These are phyloP conservation scores for Notiomystis cincta DNA, from an alignment of 2,113 vertebrate genomes.

Conservation along the genomic window DNA sequence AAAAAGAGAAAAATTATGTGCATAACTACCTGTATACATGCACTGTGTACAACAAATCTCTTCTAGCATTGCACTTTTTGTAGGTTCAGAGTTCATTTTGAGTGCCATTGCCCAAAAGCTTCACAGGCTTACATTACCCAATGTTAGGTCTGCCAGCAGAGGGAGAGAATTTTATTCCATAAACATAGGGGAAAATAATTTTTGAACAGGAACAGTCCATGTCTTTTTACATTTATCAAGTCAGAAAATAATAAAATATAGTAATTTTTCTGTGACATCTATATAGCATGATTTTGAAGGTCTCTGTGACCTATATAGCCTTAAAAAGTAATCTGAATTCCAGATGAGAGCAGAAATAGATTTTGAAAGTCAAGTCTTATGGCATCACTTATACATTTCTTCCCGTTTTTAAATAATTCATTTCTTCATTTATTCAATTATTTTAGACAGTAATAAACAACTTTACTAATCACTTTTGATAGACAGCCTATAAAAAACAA, in stretches of 20 bases:
- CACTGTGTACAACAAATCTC: neutral
- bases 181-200: neutral
- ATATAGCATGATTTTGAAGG: neutral
- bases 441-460: neutral
- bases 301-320: neutral
- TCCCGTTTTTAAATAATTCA: neutral
- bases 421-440: neutral
- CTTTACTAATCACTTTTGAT: neutral
- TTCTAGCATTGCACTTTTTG: neutral
- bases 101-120: neutral
- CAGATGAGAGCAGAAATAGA: neutral
- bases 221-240: neutral
- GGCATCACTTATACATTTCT: neutral
- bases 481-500: neutral
- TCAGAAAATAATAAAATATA: neutral
- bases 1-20: neutral
- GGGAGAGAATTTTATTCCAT: neutral
- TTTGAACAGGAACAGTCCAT: neutral
- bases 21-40: neutral
- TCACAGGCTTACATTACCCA: neutral
- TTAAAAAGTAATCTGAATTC: neutral
- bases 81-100: neutral
- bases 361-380: neutral
- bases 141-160: neutral
- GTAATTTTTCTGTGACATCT: neutral